Evolutionary conservation across 2,888 invertebrate species (phyloP), one percentile per base, ranked within the genome.

Genomic region (Mimumesa dahlbomi): DNA sequence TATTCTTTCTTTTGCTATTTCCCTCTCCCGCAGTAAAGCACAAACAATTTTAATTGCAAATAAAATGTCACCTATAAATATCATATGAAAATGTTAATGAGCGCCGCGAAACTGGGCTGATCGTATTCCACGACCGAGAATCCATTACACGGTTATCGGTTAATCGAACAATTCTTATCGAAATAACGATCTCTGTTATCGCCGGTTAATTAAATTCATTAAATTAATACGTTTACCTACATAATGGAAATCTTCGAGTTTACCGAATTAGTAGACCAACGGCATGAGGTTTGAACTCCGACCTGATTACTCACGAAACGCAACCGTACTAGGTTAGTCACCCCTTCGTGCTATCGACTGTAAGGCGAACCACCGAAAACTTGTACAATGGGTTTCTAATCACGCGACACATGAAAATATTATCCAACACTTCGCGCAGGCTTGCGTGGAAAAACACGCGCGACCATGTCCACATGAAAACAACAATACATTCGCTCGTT

Each of bases 261-360:
- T 18, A n/a, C n/a, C n/a, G n/a, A n/a, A n/a, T n/a, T 3, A 36
- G 18, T 40, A 16, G 31, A 69, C 22, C 42, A 2, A 6, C 11
- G 14, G 14, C 29, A 36, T 14, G 19, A 38, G 14, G 36, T 29
- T 57, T 16, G 34, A 53, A 70, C 48, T 70, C 40, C 42, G 43
- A 42, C 53, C 57, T 36, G 43, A 49, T 53, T 56, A 19, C 21
- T 54, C 71, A 25, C 46, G 50, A 59, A 64, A 71, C 49, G 36
- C 40, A 54, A 53, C 25, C 53, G 21, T 38, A 4, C 31, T 7
- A 25, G 72, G 72, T 73, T 73, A 62, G 14, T 72, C 50, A 73
- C 66, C 50, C 54, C 34, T 14, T 19, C 29, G 9, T 42, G 14
- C 25, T 57, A 66, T 62, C 22, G 53, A 58, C 57, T 56, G 9